Base-by-base conservation (phyloP, 2,888 invertebrate species). In the Belgica antarctica region DNA sequence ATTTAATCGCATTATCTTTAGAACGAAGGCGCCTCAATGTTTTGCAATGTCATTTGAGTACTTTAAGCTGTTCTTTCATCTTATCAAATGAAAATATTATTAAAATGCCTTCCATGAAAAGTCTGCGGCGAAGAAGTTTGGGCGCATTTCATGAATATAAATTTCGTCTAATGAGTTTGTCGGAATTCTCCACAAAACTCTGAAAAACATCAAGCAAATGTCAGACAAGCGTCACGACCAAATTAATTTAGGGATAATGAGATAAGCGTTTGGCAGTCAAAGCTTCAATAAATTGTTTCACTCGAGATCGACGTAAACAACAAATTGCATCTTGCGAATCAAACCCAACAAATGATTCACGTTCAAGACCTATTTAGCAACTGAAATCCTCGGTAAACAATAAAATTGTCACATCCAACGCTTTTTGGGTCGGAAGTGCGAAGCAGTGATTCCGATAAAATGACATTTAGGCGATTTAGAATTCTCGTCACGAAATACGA, bases 1-100 rank as follows among this genome's bases (percentile, higher is more conserved):
- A 22, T 52, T 52, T 52, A 22, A 52, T 22, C 52, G 52, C 52
- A 52, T 52, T 5, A 52, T 52, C 2, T 52, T 52, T 15, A 52
- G 52, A 19, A 7, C 7, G 22, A 22, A 7, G 52, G 52, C 52
- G 52, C 52, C 52, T n/a, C 17, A 52, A 22, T 52, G 52, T 22
- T 52, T 19, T 52, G 52, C 17, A 52, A 52, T 52, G 52, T 52
- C 52, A 17, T 22, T 52, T 22, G 17, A 52, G 17, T 19, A 52
- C 52, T 52, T 52, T 52, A 22, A n/a, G 52, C 17, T 52, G 41
- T 41, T 41, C 41, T 10, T 31, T 31, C 31, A 31, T 4, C 31
- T 41, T 41, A 12, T 5, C n/a, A n/a, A n/a, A n/a, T 41, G 41
- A 15, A 41, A 41, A 15, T 15, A 15, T 34, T 12, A 12, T 34